Percentiles rank a stretch among this genome's conserved stretches.
Conservation (phyloP, 2,797 vertebrate species). For the Gila robusta region DNA sequence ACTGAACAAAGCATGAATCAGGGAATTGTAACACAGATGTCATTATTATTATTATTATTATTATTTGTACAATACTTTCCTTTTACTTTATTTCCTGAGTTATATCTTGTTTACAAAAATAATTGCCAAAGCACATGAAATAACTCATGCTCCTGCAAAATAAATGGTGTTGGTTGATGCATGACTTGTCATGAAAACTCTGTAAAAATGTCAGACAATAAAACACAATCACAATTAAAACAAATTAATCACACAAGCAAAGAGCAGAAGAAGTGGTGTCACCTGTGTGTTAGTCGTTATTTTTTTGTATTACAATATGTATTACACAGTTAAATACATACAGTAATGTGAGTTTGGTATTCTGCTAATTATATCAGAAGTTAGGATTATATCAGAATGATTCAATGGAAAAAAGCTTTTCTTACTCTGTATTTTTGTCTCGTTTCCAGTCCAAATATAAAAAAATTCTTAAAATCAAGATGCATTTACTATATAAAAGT, state of each 20-base stretch:
- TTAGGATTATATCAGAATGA: background rate
- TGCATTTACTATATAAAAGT: no score
- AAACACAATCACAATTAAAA: conserved; percentile 33
- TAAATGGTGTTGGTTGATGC: background rate
- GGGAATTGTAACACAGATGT: background rate
- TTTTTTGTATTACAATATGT: no score
- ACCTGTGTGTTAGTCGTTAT: background rate
- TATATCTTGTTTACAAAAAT: background rate
- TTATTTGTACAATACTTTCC: background rate
- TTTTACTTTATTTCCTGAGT: background rate
- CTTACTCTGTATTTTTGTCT: no score
- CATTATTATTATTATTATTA: background rate
- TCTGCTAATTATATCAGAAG: background rate
- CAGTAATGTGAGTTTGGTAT: background rate
- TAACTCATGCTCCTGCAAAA: background rate
- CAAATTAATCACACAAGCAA: background rate
- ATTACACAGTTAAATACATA: no score
- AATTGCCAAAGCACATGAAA: background rate
- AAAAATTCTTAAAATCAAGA: no score
- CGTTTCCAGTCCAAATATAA: no score
- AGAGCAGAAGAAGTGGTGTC: background rate
- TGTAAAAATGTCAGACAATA: background rate
- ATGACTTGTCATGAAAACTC: conserved; percentile 12
- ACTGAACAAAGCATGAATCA: conserved; percentile 44
- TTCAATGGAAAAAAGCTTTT: background rate